Evolutionary conservation across 1,140 invertebrate species (phyloP), one percentile per base, ranked within the genome.

Genomic region (Platyura marginata): DNA sequence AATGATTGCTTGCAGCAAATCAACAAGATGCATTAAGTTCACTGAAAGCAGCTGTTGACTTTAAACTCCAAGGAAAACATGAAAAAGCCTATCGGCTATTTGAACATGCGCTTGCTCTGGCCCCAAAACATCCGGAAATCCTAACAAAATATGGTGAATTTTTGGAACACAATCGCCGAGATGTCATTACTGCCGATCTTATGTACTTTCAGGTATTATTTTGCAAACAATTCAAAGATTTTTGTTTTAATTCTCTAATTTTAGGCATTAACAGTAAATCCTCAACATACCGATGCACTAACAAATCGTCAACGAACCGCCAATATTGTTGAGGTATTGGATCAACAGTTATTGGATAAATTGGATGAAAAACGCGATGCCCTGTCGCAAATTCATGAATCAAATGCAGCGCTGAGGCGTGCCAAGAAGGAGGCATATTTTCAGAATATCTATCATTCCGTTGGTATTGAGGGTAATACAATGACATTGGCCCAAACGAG

Each of bases 401-500:
- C 74, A 29, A 78, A 80, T 61, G 67, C 76, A 3, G 81, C 85
- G 10, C 66, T 95, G 42, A 70, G 83, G 46, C 71, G 88, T 49
- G 79, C 88, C 2, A 97, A 94, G 55, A 86, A 88, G 55, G 89
- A 95, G 62, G 84, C 86, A 13, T 96, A 94, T 61, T 94, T 90
- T 57, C 79, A 89, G 54, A 89, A 97, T 60, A 91, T 98, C 44
- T 95, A 96, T 65, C 93, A 98, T 54, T 95, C 91, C 2, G 90
- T 93, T 42, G 93, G 86, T 23, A 94, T 98, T 47, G 93, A 97
- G 68, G 94, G 94, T 2, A 98, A 97, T 54, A 96, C 92, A 1
- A 86, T 98, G 79, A 84, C 87, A 21, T 66, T 97, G n/a, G 75
- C 81, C 18, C 85, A 98, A 62, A 92, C 93, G 1, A 68, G 91